Conservation (phyloP, 1,140 invertebrate genomes). For the Coelopa frigida region DNA sequence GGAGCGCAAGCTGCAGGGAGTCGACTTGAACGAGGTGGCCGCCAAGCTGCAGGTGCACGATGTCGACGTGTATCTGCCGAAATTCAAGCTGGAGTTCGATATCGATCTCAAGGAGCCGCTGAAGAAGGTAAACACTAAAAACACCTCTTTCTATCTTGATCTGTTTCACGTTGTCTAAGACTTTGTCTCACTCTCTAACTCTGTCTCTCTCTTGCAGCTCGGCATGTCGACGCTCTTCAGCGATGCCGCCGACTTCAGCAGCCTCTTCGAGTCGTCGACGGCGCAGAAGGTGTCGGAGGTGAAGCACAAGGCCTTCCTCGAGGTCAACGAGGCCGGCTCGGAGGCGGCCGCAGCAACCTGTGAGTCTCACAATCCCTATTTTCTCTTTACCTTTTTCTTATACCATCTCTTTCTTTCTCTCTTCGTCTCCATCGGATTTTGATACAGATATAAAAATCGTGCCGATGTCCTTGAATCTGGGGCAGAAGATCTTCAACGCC, state of each 20-base stretch:
- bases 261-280: neutral
- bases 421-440: too few relatives aligned
- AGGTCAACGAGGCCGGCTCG: constrained; percentile 64
- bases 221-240: constrained; percentile 2
- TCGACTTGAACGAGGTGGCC: constrained; percentile 23
- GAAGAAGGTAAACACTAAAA: constrained; percentile 47
- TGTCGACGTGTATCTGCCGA: constrained; percentile 52
- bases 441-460: constrained; percentile 33
- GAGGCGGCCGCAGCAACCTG: constrained; percentile 54
- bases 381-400: too few relatives aligned
- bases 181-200: neutral
- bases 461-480: constrained; percentile 31
- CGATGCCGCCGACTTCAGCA: constrained; percentile 8
- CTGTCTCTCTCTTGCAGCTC: constrained; percentile 1
- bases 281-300: constrained; percentile 37
- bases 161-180: neutral
- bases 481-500: constrained; percentile 18
- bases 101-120: constrained; percentile 26
- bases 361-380: neutral
- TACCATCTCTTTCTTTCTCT: too few relatives aligned
- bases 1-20: neutral
- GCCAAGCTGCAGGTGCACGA: constrained; percentile 18
- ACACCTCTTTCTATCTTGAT: constrained; percentile 12
- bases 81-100: constrained; percentile 52
- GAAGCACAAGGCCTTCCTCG: constrained; percentile 61